Base-by-base conservation (phyloP, 1,140 invertebrate genomes). In the Batillaria attramentaria region DNA sequence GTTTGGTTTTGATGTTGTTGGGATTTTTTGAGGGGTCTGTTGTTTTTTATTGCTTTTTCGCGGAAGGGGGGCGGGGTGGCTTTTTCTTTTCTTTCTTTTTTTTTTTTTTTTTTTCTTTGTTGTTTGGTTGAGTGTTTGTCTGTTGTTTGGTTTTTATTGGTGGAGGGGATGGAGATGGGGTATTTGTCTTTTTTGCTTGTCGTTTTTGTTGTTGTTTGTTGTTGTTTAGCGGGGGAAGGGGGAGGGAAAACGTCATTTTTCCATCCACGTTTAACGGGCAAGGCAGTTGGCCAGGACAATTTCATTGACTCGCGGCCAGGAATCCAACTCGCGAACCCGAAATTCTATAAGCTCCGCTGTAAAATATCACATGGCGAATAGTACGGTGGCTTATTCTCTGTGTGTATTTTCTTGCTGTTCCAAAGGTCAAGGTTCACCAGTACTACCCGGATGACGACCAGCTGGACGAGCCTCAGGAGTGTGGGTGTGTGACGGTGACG, bases 361-460 rank as follows among this genome's bases (percentile, higher is more conserved):
- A n/a, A n/a, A n/a, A n/a, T n/a, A n/a, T n/a, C n/a, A n/a, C n/a
- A n/a, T n/a, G n/a, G n/a, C n/a, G n/a, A n/a, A n/a, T n/a, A n/a
- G n/a, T n/a, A n/a, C n/a, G n/a, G n/a, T n/a, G n/a, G n/a, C n/a
- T n/a, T n/a, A n/a, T n/a, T n/a, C n/a, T n/a, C n/a, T n/a, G n/a
- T n/a, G n/a, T n/a, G n/a, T n/a, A n/a, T 33, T 28, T 39, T 6
- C 37, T 28, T 69, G 35, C 28, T n/a, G n/a, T 70, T 76, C 75
- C 79, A 43, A 78, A 87, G 85, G 73, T 66, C 31, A 87, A 88
- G 50, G 86, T 87, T 78, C 83, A 83, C 89, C 96, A 98, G 87
- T 99, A 99, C 88, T 99, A 98, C 98, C 98, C 98, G 0, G 95
- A 95, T 77, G 97, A 62, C n/a, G 73, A 75, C 35, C 33, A 75